Conservation (phyloP, 2,113 vertebrate genomes). For the Apteryx owenii region DNA sequence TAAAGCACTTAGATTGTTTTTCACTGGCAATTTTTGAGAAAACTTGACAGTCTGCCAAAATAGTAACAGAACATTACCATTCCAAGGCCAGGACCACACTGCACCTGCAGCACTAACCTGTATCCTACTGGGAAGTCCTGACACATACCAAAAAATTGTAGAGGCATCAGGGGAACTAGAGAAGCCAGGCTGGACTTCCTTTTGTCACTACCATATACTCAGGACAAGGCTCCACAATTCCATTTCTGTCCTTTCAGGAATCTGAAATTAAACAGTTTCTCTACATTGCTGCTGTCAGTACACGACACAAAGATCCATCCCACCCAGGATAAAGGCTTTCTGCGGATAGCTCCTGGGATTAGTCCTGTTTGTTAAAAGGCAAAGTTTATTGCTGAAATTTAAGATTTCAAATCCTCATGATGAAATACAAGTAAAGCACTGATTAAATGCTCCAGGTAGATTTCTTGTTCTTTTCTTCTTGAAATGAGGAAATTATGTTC, state of each 20-base stretch:
- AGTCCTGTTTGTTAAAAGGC: background rate
- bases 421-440: background rate
- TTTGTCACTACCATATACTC: background rate
- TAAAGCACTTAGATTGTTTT: background rate
- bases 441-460: background rate
- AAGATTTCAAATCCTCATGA: background rate
- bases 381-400: background rate
- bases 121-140: background rate
- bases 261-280: background rate
- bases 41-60: background rate
- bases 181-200: background rate
- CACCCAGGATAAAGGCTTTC: background rate
- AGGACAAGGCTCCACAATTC: background rate
- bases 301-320: background rate
- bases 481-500: background rate
- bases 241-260: background rate
- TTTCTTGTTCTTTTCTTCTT: accelerated
- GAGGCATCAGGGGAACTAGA: background rate
- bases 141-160: background rate
- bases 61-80: background rate
- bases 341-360: background rate
- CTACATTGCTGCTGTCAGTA: background rate
- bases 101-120: background rate
- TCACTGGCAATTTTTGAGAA: background rate
- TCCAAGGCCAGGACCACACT: background rate